A percentile compares a stretch with the other conserved stretches of the same genome.
phyloP scores from a whole-genome alignment of 2,888 invertebrate species.

The Baccha elongata region DNA sequence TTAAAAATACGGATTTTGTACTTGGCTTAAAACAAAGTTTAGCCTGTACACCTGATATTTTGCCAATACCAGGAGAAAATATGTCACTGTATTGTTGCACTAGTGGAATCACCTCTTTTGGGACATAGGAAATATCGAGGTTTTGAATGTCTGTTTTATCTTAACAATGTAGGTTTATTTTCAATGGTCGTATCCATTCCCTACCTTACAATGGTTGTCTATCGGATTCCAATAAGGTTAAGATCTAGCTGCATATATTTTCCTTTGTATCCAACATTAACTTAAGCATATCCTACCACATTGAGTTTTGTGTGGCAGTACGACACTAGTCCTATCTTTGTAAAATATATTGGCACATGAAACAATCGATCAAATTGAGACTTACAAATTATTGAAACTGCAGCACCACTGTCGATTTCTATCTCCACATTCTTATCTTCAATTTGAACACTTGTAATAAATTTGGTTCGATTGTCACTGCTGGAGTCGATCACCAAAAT shows the following conservation, averaged over 20 bases:
- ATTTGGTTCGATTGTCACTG: constrained; percentile 21
- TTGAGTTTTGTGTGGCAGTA: constrained; percentile 19
- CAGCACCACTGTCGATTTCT: constrained; percentile 29
- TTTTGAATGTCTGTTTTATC: not conserved
- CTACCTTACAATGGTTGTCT: constrained; percentile 7
- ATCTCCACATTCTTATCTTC: constrained; percentile 12
- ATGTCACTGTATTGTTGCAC: constrained; percentile 5
- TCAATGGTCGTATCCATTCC: constrained; percentile 22
- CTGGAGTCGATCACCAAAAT: constrained; percentile 22
- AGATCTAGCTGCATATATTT: constrained; percentile 5
- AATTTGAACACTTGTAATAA: constrained; percentile 17
- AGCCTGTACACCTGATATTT: constrained; percentile 15
- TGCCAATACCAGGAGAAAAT: constrained; percentile 8
- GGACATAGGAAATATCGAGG: not conserved
- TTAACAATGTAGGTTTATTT: not conserved
- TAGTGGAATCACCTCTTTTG: constrained; percentile 2
- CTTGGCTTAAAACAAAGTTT: constrained; percentile 15
- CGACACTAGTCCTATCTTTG: constrained; percentile 19
- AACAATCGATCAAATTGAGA: constrained; percentile 28
- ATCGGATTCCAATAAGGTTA: constrained; percentile 11
- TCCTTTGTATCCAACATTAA: constrained; percentile 6
- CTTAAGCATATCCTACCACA: not conserved
- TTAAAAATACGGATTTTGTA: constrained; percentile 14
- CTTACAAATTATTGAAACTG: constrained; percentile 20
- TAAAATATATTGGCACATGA: constrained; percentile 5